These are phyloP conservation scores for Acanthosepion esculentum DNA, from an alignment of 2,888 invertebrate genomes.

Conservation along the genomic window DNA sequence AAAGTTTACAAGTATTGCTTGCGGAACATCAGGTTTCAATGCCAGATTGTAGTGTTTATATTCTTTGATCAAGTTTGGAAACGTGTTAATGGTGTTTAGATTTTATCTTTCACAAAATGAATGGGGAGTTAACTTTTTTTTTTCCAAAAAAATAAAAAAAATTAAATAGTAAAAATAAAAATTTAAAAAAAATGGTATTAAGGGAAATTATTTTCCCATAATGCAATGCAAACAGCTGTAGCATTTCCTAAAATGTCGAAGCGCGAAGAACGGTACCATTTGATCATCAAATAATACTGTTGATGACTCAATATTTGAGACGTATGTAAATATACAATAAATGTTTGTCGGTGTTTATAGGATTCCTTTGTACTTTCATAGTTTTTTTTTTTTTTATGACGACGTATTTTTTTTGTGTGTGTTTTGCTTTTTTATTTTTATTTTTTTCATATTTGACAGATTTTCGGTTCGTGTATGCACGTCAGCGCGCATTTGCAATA, in stretches of 20 bases:
- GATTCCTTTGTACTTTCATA: not conserved
- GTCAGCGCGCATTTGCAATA: not conserved
- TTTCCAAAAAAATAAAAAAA: no score
- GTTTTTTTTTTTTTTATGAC: not conserved
- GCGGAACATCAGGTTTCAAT: no score
- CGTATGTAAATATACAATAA: not conserved
- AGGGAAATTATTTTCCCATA: not conserved
- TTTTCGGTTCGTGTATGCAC: not conserved
- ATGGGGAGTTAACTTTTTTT: no score
- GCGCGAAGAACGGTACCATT: not conserved
- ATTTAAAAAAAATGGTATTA: not conserved
- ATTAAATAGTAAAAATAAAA: no score
- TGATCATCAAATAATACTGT: not conserved
- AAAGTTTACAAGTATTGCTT: no score
- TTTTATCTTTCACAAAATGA: no score
- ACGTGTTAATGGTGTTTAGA: no score
- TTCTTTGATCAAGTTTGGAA: no score
- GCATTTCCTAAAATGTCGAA: not conserved
- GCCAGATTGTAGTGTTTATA: no score
- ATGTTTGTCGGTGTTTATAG: not conserved
- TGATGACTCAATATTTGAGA: not conserved
- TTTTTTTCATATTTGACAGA: not conserved
- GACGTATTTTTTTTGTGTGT: not conserved
- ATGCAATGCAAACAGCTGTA: not conserved
- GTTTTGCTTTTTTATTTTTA: not conserved